A percentile compares a stretch with the other conserved stretches of the same genome.
These are phyloP conservation scores for Pseudobourletiella spinata DNA, from an alignment of 1,140 invertebrate genomes.

Conservation along the genomic window DNA sequence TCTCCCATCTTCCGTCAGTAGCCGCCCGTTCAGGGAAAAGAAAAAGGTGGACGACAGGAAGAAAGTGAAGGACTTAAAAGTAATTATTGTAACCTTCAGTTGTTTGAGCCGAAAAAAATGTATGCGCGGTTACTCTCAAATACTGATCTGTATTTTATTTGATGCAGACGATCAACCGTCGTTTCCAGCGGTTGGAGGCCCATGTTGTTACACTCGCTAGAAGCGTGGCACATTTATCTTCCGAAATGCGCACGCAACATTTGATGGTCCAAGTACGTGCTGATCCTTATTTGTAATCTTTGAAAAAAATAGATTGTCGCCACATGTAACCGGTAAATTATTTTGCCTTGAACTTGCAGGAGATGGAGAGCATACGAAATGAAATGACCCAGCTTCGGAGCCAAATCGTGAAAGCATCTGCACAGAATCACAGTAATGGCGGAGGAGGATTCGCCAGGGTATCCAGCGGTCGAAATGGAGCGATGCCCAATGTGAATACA, in stretches of 20 bases:
- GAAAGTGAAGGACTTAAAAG: slow-evolving; percentile 66
- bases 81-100: no score
- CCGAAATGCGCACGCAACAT: slow-evolving; percentile 84
- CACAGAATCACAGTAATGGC: slow-evolving; percentile 29
- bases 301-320: neutral
- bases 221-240: slow-evolving; percentile 84
- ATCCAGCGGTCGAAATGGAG: slow-evolving; percentile 21
- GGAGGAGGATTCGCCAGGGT: slow-evolving; percentile 18
- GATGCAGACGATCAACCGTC: slow-evolving; percentile 66
- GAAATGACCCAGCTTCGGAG: slow-evolving; percentile 71
- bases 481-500: slow-evolving; percentile 11
- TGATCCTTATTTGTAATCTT: no score
- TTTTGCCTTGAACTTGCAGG: slow-evolving; percentile 48
- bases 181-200: slow-evolving; percentile 80
- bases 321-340: neutral
- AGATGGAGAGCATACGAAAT: slow-evolving; percentile 76
- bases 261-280: slow-evolving; percentile 73
- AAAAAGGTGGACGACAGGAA: slow-evolving; percentile 52
- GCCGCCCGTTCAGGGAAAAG: slow-evolving; percentile 53
- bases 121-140: no score
- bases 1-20: slow-evolving; percentile 69
- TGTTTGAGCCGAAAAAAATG: no score
- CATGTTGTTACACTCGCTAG: slow-evolving; percentile 84
- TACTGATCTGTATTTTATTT: no score
- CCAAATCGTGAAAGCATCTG: slow-evolving; percentile 39